These are phyloP conservation scores for Dysmachus trigonus DNA, from an alignment of 2,888 invertebrate genomes.

Conservation along the genomic window DNA sequence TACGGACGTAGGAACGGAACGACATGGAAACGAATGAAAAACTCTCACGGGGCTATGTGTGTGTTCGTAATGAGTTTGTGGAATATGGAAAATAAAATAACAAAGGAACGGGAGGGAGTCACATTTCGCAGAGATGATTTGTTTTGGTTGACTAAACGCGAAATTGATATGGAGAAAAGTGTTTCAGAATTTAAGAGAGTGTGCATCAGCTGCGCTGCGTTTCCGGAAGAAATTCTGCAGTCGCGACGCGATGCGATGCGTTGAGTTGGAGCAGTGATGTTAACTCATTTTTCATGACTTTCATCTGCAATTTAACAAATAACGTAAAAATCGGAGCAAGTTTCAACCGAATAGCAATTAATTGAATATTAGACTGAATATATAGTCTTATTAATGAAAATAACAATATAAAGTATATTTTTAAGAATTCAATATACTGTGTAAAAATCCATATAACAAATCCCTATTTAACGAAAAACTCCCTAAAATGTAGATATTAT, in stretches of 20 bases:
- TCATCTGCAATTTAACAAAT: too few relatives aligned
- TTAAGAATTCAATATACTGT: too few relatives aligned
- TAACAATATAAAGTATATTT: too few relatives aligned
- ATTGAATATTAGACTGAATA: too few relatives aligned
- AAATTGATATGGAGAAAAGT: neutral
- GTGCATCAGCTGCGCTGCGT: neutral
- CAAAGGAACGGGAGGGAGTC: neutral
- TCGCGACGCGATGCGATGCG: neutral
- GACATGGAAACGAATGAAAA: neutral
- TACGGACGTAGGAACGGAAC: neutral
- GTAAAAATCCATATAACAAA: too few relatives aligned
- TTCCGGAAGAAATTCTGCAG: neutral
- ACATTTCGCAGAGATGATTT: neutral
- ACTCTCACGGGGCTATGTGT: neutral
- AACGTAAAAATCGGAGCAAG: too few relatives aligned
- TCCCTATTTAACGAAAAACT: too few relatives aligned
- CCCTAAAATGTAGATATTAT: too few relatives aligned
- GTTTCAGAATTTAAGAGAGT: neutral
- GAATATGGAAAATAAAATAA: neutral
- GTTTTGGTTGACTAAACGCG: neutral
- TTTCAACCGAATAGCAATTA: too few relatives aligned
- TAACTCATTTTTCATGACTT: neutral
- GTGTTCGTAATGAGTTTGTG: neutral
- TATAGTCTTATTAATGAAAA: too few relatives aligned
- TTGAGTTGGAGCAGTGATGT: neutral